phyloP scores from a whole-genome alignment of 2,888 invertebrate genomes.

The Yponomeuta malinellus region DNA sequence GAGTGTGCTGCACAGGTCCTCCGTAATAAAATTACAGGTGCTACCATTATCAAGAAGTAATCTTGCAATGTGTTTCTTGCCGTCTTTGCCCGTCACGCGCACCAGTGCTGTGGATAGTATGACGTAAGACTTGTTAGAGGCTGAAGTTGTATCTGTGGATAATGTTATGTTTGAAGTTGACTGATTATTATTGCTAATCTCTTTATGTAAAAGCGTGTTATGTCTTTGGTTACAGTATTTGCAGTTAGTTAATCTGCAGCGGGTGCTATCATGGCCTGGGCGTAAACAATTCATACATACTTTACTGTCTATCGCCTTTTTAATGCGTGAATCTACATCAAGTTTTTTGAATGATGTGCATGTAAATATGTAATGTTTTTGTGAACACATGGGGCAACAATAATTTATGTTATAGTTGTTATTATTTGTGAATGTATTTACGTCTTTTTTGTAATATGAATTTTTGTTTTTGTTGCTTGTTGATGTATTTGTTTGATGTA shows the following conservation, averaged over 20 bases:
- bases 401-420: not conserved
- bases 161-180: not conserved
- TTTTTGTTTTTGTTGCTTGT: too few relatives aligned
- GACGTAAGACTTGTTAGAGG: not conserved
- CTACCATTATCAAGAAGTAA: conserved; percentile 13
- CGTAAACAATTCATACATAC: conserved; percentile 13
- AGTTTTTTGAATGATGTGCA: not conserved
- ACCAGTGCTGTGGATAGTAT: conserved; percentile 9
- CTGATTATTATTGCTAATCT: too few relatives aligned
- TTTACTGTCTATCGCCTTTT: not conserved
- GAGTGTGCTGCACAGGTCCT: not conserved
- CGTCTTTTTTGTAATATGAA: too few relatives aligned
- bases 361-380: not conserved
- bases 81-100: not conserved
- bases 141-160: not conserved
- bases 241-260: not conserved
- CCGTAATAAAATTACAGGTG: conserved; percentile 9
- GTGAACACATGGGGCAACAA: not conserved
- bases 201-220: too few relatives aligned
- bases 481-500: too few relatives aligned
- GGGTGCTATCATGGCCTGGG: not conserved
- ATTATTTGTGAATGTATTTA: not conserved
- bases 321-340: not conserved
- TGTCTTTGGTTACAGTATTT: not conserved
- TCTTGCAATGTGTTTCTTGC: not conserved